Evolutionary conservation across 2,888 invertebrate genomes (phyloP), one percentile per base, ranked within the genome.

Genomic region (Tipula unca): DNA sequence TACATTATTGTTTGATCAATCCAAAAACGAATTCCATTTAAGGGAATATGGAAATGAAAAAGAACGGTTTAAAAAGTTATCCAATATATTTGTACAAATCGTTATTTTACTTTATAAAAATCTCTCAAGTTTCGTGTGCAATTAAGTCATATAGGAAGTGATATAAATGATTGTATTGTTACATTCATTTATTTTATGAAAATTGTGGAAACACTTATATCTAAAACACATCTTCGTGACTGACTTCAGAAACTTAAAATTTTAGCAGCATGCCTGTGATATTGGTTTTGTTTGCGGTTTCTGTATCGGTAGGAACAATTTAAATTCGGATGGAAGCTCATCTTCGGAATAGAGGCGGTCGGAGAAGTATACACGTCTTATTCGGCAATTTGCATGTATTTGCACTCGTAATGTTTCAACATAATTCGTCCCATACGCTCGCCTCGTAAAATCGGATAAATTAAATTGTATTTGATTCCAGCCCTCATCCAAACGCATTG

Each of bases 381-480:
- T 95, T 88, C 98, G 93, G 89, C 98, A 98, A 91, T 99, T 99
- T 69, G 98, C 98, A 91, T 99, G 98, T 88, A 99, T 96, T 93
- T 98, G 96, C 86, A 99, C 96, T 88, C 98, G 92, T 83, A 94
- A 92, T 1, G 98, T 98, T 91, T 98, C 98, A 86, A 98, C 95
- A 91, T 98, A 98, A 90, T 96, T 97, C 14, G 98, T 98, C n/a
- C 98, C 98, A 89, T 99, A 99, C 0, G 98, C 98, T 88, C 98
- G 92, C 88, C 96, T 93, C 6, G 97, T 98, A 90, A 98, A 98
- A 91, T 99, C 98, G 3, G 97, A 96, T 87, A 99, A 92, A 91
- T 99, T 98, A 90, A 99, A 98, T 90, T 98, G 98, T 88, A 99
- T 97, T 91, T 96, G 95, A 89, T 98, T 98, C 98, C 98, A 98